Conservation (phyloP, 2,797 vertebrate genomes). For the Gobio occitaniae region DNA sequence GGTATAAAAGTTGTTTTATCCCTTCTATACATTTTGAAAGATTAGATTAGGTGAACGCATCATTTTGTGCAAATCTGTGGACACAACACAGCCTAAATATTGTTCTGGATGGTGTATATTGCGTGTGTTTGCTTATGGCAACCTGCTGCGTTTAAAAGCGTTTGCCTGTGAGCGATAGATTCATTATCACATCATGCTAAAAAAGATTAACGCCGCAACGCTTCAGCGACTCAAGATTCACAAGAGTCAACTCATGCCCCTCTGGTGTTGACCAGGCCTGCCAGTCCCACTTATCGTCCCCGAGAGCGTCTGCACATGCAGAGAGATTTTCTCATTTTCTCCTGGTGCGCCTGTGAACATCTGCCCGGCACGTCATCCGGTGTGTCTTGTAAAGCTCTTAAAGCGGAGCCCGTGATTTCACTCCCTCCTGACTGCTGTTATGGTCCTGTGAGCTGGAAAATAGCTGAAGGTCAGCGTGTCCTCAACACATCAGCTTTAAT, state of each 20-base stretch:
- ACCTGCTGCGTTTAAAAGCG: conserved; percentile 23
- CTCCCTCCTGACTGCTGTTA: neutral
- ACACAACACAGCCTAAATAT: neutral
- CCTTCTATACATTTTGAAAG: neutral
- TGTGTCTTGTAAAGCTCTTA: conserved; percentile 18
- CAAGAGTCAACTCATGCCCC: neutral
- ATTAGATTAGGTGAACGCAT: neutral
- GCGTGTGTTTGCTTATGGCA: neutral
- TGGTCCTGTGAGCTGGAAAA: conserved; percentile 34
- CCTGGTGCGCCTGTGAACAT: neutral
- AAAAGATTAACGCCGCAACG: conserved; percentile 44
- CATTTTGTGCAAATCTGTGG: neutral
- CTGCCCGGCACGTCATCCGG: neutral
- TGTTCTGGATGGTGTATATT: neutral
- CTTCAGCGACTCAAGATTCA: conserved; percentile 22
- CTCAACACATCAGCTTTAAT: neutral
- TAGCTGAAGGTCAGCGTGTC: conserved; percentile 19
- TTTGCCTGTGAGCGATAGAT: conserved; percentile 30
- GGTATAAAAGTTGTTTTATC: neutral
- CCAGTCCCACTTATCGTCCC: conserved; percentile 17
- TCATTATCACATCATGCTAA: conserved; percentile 53
- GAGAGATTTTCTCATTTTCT: conserved; percentile 2
- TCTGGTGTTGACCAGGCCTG: neutral
- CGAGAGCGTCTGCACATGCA: neutral
- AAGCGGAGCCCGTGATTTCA: neutral